Evolutionary conservation across 2,888 invertebrate genomes (phyloP), one percentile per base, ranked within the genome.

Genomic region (Nomada goodeniana): DNA sequence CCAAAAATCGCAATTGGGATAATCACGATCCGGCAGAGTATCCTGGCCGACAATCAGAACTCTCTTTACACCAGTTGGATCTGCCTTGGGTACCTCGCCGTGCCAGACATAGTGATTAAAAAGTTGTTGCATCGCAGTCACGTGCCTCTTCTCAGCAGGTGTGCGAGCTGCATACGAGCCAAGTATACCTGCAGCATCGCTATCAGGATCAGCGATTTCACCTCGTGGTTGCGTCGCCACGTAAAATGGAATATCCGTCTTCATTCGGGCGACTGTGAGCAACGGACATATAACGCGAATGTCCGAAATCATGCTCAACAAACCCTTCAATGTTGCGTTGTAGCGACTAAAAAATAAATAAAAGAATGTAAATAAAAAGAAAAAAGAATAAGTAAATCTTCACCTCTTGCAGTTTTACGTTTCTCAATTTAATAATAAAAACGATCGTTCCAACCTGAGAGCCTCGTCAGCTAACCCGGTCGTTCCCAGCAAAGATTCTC

Each of bases 41-140:
- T 97, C 97, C 92, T 97, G 97, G 0, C 95, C 97, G 1, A 97
- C 95, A 36, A 96, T 94, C 55, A 97, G 94, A 20, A 97, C 95
- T 82, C 95, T 94, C 61, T 94, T 93, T 3, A 92, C 93, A 15
- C 86, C 90, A 13, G 95, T 94, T 50, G 94, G 94, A 75, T 95
- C 95, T 10, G 95, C 95, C n/a, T 96, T 95, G 15, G 95, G 94
- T 75, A 97, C 94, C 84, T 95, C 95, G n/a, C 97, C 97, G 86
- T 96, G 96, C 95, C 96, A 96, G 1, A 97, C 97, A 90, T 96
- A 98, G 89, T 97, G 96, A 93, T 97, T 97, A 93, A 98, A 98
- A 47, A 97, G 94, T 84, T 96, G 96, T 91, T 97, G 97, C 95
- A 98, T 97, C 15, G 97, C 96, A 0, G 96, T 95, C 87, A 97